Percentiles rank a stretch among this genome's conserved stretches.
Evolutionary conservation across 2,113 vertebrate genomes (phyloP).

Genomic region (Phalacrocorax pelagicus): DNA sequence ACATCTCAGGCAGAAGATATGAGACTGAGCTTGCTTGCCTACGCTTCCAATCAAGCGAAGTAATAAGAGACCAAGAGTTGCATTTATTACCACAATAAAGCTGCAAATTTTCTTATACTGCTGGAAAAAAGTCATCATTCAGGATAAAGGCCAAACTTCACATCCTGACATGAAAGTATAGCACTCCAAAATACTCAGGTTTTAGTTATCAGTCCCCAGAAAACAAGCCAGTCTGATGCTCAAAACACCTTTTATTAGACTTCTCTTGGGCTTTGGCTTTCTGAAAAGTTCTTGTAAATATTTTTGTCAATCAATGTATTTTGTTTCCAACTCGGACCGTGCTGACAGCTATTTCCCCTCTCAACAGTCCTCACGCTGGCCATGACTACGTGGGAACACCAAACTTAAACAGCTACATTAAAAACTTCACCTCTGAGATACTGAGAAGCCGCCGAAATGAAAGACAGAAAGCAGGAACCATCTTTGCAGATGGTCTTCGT

Average conservation of each 20-base stretch:
- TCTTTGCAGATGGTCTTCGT: not conserved
- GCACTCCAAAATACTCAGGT: fast-evolving
- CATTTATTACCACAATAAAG: not conserved
- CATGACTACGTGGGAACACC: not conserved
- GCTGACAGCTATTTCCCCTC: not conserved
- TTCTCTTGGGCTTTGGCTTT: not conserved
- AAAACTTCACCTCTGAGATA: not conserved
- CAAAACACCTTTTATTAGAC: not conserved
- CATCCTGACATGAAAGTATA: not conserved
- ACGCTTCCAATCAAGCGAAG: fast-evolving
- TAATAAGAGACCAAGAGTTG: not conserved
- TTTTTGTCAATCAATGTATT: fast-evolving
- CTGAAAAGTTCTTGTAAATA: not conserved
- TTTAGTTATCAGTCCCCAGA: not conserved
- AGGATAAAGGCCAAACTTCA: not conserved
- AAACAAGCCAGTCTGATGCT: not conserved
- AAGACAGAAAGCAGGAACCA: not conserved
- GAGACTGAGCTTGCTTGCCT: not conserved
- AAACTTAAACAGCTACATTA: not conserved
- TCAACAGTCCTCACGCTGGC: not conserved
- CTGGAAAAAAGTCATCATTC: not conserved
- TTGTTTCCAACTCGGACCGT: not conserved
- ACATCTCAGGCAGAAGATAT: not conserved
- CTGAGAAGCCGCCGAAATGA: not conserved
- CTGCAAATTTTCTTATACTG: not conserved